These are phyloP conservation scores for Cheilosia impressa DNA, from an alignment of 2,888 invertebrate species.

Conservation along the genomic window DNA sequence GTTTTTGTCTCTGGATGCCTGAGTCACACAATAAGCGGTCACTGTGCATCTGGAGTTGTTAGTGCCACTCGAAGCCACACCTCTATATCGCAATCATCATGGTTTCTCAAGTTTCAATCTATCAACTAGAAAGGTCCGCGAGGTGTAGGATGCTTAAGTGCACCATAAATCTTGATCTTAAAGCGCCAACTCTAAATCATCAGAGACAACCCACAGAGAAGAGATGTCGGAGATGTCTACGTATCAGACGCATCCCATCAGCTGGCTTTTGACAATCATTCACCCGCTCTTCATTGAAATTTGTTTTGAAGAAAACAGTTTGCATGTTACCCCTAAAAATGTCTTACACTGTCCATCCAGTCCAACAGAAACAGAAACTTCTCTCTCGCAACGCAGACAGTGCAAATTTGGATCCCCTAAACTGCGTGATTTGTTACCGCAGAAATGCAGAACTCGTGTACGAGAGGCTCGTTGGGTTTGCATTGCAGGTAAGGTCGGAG, in stretches of 20 bases:
- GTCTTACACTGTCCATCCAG: constrained; percentile 68
- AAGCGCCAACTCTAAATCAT: too few species aligned
- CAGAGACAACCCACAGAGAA: too few species aligned
- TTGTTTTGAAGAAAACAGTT: constrained; percentile 5
- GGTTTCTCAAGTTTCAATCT: too few species aligned
- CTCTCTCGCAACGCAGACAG: constrained; percentile 78
- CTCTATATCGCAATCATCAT: too few species aligned
- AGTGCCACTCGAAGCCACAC: too few species aligned
- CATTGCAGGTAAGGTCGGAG: constrained; percentile 17
- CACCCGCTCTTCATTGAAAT: neutral
- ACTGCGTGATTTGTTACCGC: constrained; percentile 79
- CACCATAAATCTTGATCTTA: too few species aligned
- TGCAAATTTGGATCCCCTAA: constrained; percentile 80
- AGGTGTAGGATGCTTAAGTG: too few species aligned
- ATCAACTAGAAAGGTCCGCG: too few species aligned
- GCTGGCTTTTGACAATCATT: constrained; percentile 17
- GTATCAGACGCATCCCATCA: neutral
- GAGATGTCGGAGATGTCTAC: too few species aligned
- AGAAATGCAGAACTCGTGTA: constrained; percentile 82
- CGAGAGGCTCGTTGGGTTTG: constrained; percentile 79
- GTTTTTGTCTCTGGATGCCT: too few species aligned
- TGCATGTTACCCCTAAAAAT: constrained; percentile 16
- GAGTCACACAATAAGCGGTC: too few species aligned
- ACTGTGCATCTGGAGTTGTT: too few species aligned
- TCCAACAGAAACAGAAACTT: constrained; percentile 79